Base-by-base conservation (phyloP, 2,888 invertebrate species). In the Campoplex nolae region DNA sequence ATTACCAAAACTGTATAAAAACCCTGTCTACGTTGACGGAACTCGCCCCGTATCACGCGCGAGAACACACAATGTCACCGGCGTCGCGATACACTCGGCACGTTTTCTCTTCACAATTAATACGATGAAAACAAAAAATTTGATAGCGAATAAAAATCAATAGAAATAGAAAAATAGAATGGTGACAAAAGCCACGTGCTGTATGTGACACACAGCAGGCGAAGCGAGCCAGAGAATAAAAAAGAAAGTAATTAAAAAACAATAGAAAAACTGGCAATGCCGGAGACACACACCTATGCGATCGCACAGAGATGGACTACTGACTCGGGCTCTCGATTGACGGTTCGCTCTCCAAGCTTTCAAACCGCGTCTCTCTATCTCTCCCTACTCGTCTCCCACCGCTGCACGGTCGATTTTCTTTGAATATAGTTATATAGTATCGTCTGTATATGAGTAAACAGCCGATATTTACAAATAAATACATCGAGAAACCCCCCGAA, bases 261-360 rank as follows among this genome's bases (percentile, higher is more conserved):
- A 68, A 54, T 11, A 45, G 56, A 67, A 45, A 11, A 45, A 45
- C 45, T 45, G 13, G 35, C 38, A 58, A 58, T 51, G 73, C 67
- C 73, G 71, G 71, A 74, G 16, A 42, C 67, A 51, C 58, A 71
- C 56, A 65, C 56, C 62, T 67, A 23, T 38, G 67, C 74, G 78
- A 77, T 65, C 87, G 84, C 73, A 75, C 81, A 54, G 62, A 68
- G 84, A 77, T 70, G 70, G 84, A 87, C 87, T 82, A 73, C 80
- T 86, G 83, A 83, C 76, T 76, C 13, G 32, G 75, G 28, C 70
- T 78, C 58, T 48, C 58, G 77, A 23, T 65, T 75, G n/a, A 45
- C 56, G 58, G 3, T 23, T 62, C 45, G 38, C 76, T 68, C 77
- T 58, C 38, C 77, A 74, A 62, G 83, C 75, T 71, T 86, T 80